Percentiles rank a stretch among this genome's conserved stretches.
Evolutionary conservation across 2,113 vertebrate genomes (phyloP).

Genomic region (Microcebus jonahi): DNA sequence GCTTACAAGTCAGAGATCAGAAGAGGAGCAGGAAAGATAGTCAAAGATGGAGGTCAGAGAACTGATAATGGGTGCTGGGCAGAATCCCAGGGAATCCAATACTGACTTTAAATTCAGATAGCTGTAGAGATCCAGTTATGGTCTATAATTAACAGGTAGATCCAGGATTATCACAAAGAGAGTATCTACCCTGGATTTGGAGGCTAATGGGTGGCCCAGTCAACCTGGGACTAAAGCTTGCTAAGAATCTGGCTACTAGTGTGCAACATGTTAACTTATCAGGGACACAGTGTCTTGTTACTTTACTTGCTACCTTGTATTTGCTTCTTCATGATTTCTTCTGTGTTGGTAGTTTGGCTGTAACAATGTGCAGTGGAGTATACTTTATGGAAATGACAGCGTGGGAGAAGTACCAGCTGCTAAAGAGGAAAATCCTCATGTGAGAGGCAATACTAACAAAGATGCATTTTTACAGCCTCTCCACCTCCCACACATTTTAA

Average conservation of each 20-base stretch:
- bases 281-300: background rate
- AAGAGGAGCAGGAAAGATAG: background rate
- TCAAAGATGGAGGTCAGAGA: background rate
- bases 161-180: background rate
- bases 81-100: background rate
- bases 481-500: background rate
- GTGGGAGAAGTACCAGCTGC: background rate
- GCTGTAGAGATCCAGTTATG: background rate
- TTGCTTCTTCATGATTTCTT: background rate
- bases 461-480: background rate
- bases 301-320: background rate
- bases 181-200: background rate
- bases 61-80: background rate
- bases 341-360: background rate
- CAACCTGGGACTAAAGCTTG: background rate
- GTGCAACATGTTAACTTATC: background rate
- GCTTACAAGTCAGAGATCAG: background rate
- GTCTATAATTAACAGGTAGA: background rate
- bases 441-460: background rate
- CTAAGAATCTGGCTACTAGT: background rate
- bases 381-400: constrained; percentile 1
- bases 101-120: background rate
- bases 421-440: background rate
- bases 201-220: background rate
- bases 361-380: background rate